Conservation (phyloP, 1,140 invertebrate species). For the Dreissena polymorpha region DNA sequence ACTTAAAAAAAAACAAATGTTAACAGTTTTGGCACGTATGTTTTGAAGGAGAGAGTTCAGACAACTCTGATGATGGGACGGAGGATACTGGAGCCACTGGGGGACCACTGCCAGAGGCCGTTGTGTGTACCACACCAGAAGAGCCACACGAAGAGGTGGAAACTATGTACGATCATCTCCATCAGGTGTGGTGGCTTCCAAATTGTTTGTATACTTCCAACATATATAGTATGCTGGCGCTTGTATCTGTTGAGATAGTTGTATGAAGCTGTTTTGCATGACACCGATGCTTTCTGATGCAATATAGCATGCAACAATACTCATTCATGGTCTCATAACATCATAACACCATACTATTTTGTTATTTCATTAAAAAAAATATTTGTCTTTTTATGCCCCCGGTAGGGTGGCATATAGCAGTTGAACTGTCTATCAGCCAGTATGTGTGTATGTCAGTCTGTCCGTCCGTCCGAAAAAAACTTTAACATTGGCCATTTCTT, state of each 20-base stretch:
- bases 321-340: neutral
- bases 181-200: neutral
- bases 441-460: too few species aligned
- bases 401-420: too few species aligned
- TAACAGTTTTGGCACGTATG: too few species aligned
- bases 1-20: too few species aligned
- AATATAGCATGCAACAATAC: neutral
- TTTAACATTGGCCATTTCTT: too few species aligned
- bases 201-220: too few species aligned
- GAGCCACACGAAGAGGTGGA: neutral
- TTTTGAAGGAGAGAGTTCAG: too few species aligned
- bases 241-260: neutral
- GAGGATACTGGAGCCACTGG: neutral
- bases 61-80: too few species aligned
- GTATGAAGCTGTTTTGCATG: neutral
- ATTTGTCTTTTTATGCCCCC: too few species aligned
- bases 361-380: neutral
- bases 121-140: neutral
- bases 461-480: too few species aligned
- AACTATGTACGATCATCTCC: neutral
- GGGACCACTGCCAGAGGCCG: neutral
- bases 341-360: neutral
- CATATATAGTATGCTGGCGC: neutral
- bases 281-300: neutral
- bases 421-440: too few species aligned